Evolutionary conservation across 2,888 invertebrate genomes (phyloP).

Genomic region (Molorchus minor): DNA sequence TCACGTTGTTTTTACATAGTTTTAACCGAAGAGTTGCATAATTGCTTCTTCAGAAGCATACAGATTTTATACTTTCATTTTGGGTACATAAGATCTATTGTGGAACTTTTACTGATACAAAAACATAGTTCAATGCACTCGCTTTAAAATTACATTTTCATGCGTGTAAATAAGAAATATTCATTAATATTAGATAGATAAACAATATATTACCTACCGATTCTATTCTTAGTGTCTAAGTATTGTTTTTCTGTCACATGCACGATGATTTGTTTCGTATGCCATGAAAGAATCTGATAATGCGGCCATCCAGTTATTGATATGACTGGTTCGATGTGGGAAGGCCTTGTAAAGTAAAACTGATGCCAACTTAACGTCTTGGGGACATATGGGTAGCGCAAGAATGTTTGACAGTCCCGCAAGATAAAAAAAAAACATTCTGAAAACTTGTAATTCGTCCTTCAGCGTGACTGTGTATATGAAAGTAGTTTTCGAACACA

Average conservation of each 20-base stretch:
- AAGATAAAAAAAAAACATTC: not conserved
- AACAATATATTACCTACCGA: too few species aligned
- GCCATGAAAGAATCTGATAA: not conserved
- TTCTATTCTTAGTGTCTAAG: too few species aligned
- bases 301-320: not conserved
- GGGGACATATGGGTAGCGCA: not conserved
- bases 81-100: not conserved
- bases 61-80: not conserved
- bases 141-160: not conserved
- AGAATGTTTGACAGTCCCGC: conserved; percentile 1
- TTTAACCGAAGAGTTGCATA: not conserved
- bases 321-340: not conserved
- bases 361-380: not conserved
- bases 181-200: too few species aligned
- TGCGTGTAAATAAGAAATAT: too few species aligned
- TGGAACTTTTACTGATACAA: not conserved
- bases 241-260: too few species aligned
- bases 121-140: not conserved
- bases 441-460: conserved; percentile 2
- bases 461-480: conserved; percentile 1
- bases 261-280: too few species aligned
- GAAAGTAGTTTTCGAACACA: conserved; percentile 1
- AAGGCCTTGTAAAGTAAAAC: not conserved
- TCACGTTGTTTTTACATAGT: too few species aligned
- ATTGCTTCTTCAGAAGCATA: conserved; percentile 1